Evolutionary conservation across 2,797 vertebrate genomes (phyloP).

Genomic region (Bothrops alternatus): DNA sequence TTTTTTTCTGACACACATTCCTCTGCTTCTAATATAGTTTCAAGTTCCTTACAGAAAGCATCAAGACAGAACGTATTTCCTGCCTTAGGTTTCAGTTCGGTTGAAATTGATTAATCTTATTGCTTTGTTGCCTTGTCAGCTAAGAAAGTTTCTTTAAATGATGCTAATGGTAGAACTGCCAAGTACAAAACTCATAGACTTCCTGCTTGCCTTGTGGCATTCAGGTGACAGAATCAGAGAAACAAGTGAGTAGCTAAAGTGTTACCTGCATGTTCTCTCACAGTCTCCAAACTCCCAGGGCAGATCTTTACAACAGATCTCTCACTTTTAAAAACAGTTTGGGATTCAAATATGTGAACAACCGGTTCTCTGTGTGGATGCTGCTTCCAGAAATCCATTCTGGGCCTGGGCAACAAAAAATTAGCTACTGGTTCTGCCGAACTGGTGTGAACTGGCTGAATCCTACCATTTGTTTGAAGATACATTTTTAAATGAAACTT

Average conservation of each 20-base stretch:
- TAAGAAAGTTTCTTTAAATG: not conserved
- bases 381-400: no score
- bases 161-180: not conserved
- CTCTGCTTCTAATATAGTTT: conserved; percentile 5
- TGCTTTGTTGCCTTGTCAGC: not conserved
- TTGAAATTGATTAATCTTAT: not conserved
- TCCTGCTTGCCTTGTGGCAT: not conserved
- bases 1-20: not conserved
- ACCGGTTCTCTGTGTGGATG: no score
- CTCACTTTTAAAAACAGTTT: not conserved
- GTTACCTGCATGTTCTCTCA: not conserved
- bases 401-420: no score
- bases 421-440: no score
- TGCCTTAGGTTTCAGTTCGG: conserved; percentile 6
- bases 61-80: conserved; percentile 25
- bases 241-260: not conserved
- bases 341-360: no score
- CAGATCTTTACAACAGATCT: not conserved
- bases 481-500: not conserved
- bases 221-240: not conserved
- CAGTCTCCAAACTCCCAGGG: not conserved
- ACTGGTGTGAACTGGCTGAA: no score
- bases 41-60: conserved; percentile 6
- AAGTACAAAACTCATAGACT: not conserved
- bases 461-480: no score